Evolutionary conservation across 2,113 vertebrate species (phyloP).

Genomic region (Nanger granti): DNA sequence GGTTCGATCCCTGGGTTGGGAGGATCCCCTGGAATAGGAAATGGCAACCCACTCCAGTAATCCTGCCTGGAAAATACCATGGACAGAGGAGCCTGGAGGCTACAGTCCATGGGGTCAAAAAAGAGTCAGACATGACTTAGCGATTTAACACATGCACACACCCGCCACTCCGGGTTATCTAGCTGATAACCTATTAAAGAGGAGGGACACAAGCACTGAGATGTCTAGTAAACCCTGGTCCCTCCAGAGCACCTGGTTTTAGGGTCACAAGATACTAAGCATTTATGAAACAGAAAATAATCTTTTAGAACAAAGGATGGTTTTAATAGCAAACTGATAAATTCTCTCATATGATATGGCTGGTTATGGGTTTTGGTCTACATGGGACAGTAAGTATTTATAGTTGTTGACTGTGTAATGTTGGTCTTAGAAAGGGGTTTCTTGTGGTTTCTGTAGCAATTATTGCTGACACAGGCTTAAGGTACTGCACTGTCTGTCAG

Average conservation of each 20-base stretch:
- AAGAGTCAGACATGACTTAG: neutral
- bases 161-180: neutral
- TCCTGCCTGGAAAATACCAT: neutral
- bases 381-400: neutral
- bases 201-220: neutral
- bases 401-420: neutral
- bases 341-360: neutral
- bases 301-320: neutral
- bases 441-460: neutral
- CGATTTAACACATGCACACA: fast-evolving
- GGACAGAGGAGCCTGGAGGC: neutral
- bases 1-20: neutral
- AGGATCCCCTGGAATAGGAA: neutral
- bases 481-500: neutral
- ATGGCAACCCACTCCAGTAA: neutral
- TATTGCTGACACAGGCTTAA: neutral
- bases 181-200: neutral
- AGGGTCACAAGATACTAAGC: neutral
- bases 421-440: neutral
- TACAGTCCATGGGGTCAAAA: neutral
- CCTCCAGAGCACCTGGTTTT: neutral
- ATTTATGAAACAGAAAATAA: slow-evolving; percentile 20
- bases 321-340: neutral
- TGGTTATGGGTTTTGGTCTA: neutral
- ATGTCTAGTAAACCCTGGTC: neutral